Evolutionary conservation across 92 coral and sea anemone genomes (phyloP).

Genomic region (Nematostella vectensis): DNA sequence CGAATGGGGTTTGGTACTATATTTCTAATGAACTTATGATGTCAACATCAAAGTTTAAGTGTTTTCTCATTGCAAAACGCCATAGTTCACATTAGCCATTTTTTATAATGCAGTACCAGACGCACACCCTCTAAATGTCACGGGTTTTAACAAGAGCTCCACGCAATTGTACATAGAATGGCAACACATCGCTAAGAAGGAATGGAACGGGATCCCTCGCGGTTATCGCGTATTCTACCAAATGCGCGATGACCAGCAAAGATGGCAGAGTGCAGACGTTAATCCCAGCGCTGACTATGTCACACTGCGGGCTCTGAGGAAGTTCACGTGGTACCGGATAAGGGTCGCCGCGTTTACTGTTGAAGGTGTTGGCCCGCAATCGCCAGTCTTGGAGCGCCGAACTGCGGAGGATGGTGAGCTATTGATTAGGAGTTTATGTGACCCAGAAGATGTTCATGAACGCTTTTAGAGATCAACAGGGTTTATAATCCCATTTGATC

Average conservation of each 20-base stretch:
- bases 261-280: slow-evolving; percentile 21
- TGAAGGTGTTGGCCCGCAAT: slow-evolving; percentile 79
- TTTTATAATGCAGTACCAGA: slow-evolving; percentile 66
- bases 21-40: too few species aligned
- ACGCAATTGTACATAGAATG: slow-evolving; percentile 78
- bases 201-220: slow-evolving; percentile 48
- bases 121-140: slow-evolving; percentile 41
- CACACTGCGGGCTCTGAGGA: slow-evolving; percentile 39
- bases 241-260: not conserved
- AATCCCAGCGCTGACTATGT: slow-evolving; percentile 25
- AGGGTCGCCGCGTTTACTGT: slow-evolving; percentile 72
- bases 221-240: slow-evolving; percentile 49
- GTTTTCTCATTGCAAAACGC: too few species aligned
- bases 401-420: slow-evolving; percentile 92
- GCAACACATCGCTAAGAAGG: slow-evolving; percentile 43
- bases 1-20: too few species aligned
- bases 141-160: slow-evolving; percentile 68
- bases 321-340: slow-evolving; percentile 61
- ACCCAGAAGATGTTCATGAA: too few species aligned
- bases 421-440: too few species aligned
- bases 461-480: too few species aligned
- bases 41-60: too few species aligned
- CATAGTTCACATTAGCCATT: too few species aligned
- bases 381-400: slow-evolving; percentile 31
- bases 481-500: too few species aligned